A percentile compares a stretch with the other conserved stretches of the same genome.
Conservation (phyloP, 1,140 invertebrate species). For the Polypedilum vanderplanki region DNA sequence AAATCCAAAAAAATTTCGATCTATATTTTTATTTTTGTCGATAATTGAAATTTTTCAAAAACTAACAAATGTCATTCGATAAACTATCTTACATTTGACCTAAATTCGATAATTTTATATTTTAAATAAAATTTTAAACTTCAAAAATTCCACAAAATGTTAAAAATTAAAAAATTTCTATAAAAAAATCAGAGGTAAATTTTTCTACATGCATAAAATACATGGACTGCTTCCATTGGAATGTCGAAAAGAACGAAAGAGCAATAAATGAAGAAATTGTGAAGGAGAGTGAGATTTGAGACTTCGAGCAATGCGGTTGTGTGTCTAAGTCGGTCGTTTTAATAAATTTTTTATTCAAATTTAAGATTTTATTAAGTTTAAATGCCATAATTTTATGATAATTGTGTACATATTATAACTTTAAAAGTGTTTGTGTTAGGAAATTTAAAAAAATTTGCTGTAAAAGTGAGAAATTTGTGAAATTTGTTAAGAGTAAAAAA, state of each 20-base stretch:
- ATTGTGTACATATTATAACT: background rate
- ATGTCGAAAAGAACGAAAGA: background rate
- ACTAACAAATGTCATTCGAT: too few species aligned
- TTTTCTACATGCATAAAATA: background rate
- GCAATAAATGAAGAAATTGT: background rate
- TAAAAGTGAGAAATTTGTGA: background rate
- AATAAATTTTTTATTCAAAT: background rate
- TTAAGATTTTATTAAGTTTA: conserved; percentile 7
- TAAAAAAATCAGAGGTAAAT: too few species aligned
- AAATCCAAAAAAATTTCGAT: too few species aligned
- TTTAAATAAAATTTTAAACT: background rate
- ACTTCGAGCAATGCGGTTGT: background rate
- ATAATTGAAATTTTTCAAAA: too few species aligned
- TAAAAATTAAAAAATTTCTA: background rate
- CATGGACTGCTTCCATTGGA: background rate
- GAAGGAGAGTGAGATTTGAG: conserved; percentile 10
- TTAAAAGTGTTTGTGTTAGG: background rate
- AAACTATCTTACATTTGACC: background rate
- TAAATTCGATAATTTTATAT: background rate
- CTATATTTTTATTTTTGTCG: too few species aligned
- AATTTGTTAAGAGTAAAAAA: background rate
- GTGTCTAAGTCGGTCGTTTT: background rate
- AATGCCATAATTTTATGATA: background rate
- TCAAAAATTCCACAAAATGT: background rate
- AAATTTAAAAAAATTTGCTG: background rate